Conservation (phyloP, 1,140 invertebrate genomes). For the Formica exsecta region DNA sequence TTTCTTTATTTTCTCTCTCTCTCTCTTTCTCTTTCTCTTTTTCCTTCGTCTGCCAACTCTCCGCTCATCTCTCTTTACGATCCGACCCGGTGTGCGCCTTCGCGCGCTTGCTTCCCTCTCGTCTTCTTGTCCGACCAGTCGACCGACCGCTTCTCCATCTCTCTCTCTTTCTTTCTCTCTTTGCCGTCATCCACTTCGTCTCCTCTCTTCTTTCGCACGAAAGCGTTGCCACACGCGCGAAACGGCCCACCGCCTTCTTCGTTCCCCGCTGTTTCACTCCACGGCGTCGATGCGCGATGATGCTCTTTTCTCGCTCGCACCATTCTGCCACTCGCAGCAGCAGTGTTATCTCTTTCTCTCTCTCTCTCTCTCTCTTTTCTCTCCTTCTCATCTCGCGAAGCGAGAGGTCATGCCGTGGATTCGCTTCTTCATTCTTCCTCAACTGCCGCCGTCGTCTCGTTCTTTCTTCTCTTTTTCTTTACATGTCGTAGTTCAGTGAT, state of each 20-base stretch:
- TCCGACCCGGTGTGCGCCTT: slow-evolving; percentile 64
- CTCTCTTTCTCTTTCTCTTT: slow-evolving; percentile 58
- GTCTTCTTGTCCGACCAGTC: slow-evolving; percentile 38
- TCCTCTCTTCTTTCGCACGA: slow-evolving; percentile 68
- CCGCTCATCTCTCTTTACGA: slow-evolving; percentile 52
- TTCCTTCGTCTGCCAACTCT: slow-evolving; percentile 28
- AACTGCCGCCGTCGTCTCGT: slow-evolving; percentile 17
- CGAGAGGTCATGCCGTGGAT: slow-evolving; percentile 70
- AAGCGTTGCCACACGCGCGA: slow-evolving; percentile 68
- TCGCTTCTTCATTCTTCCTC: slow-evolving; percentile 71
- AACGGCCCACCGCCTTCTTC: slow-evolving; percentile 54
- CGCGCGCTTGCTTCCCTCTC: slow-evolving; percentile 49
- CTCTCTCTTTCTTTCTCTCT: not conserved
- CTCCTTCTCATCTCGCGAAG: slow-evolving; percentile 55
- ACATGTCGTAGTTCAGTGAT: slow-evolving; percentile 65
- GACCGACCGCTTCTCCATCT: slow-evolving; percentile 26
- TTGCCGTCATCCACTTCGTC: slow-evolving; percentile 57
- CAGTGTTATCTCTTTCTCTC: not conserved
- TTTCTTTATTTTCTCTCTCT: slow-evolving; percentile 36
- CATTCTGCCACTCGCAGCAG: slow-evolving; percentile 33
- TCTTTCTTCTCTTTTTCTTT: slow-evolving; percentile 43
- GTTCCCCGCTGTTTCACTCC: slow-evolving; percentile 32
- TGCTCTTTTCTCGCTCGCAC: slow-evolving; percentile 35
- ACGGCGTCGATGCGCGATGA: not conserved
- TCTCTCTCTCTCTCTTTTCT: slow-evolving; percentile 5